phyloP scores from a whole-genome alignment of 1,140 invertebrate species.

The Pseudomyrmex pallidus region DNA sequence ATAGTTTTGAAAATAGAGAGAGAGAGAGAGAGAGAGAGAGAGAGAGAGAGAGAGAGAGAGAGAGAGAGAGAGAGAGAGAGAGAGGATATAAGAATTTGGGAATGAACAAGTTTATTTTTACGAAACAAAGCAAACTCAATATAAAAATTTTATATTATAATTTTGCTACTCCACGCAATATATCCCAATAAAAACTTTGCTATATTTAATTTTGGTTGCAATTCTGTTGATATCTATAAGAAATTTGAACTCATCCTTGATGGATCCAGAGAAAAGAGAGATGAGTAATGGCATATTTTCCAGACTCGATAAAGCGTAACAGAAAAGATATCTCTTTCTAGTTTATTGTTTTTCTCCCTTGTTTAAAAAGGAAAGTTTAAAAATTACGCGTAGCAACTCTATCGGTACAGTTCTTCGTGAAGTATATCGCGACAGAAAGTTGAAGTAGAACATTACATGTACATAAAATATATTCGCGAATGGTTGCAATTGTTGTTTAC shows the following conservation, averaged over 20 bases:
- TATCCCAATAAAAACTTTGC: not conserved
- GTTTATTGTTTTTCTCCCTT: not conserved
- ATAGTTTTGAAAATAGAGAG: conserved; percentile 45
- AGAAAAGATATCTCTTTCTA: not conserved
- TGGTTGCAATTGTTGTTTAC: not conserved
- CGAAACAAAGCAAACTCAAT: not conserved
- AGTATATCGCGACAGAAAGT: not conserved
- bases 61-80: not conserved
- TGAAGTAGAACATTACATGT: not conserved
- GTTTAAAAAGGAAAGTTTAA: not conserved
- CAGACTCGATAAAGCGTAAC: not conserved
- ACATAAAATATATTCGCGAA: not conserved
- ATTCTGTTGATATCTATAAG: not conserved
- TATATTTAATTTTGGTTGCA: not conserved
- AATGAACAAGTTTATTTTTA: not conserved
- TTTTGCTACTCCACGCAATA: not conserved
- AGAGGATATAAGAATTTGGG: not conserved
- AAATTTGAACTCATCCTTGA: not conserved
- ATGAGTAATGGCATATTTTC: not conserved
- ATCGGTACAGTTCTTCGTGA: not conserved
- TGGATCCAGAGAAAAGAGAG: not conserved
- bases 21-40: not conserved
- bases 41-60: not conserved
- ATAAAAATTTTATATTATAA: not conserved
- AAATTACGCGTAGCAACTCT: not conserved